These are phyloP conservation scores for Calameuta filiformis DNA, from an alignment of 2,888 invertebrate genomes.

Conservation along the genomic window DNA sequence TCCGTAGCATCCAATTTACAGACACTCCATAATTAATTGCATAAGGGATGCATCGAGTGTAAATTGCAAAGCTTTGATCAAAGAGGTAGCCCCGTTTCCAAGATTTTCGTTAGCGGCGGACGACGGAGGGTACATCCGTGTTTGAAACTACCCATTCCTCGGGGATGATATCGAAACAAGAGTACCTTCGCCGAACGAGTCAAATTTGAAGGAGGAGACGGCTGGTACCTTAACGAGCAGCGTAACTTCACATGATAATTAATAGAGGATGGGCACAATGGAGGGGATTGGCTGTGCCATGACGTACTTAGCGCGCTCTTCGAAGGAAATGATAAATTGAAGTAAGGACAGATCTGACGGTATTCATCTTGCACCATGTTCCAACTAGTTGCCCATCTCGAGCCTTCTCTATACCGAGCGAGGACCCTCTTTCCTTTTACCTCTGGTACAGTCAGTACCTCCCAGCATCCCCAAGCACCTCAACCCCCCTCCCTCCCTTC, in stretches of 20 bases:
- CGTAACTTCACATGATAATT: constrained; percentile 33
- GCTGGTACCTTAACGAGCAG: neutral
- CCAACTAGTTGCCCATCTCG: neutral
- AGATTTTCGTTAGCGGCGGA: neutral
- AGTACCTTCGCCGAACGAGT: neutral
- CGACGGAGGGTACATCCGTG: neutral
- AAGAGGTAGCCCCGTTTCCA: neutral
- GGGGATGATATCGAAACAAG: neutral
- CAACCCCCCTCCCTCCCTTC: neutral
- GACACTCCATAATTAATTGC: neutral
- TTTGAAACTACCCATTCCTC: neutral
- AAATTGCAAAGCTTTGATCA: neutral
- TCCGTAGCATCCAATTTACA: neutral
- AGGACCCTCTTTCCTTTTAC: neutral
- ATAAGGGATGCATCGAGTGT: neutral
- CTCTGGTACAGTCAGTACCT: neutral
- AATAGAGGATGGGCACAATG: constrained; percentile 31
- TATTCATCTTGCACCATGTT: neutral
- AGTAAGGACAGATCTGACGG: constrained; percentile 45
- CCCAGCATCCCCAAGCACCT: neutral
- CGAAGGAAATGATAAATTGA: constrained; percentile 54
- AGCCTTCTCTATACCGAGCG: neutral
- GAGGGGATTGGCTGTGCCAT: neutral
- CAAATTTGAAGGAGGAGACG: neutral
- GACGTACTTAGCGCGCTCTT: constrained; percentile 35